These are phyloP conservation scores for Cataglyphis albicans DNA, from an alignment of 2,888 invertebrate species.

Conservation along the genomic window DNA sequence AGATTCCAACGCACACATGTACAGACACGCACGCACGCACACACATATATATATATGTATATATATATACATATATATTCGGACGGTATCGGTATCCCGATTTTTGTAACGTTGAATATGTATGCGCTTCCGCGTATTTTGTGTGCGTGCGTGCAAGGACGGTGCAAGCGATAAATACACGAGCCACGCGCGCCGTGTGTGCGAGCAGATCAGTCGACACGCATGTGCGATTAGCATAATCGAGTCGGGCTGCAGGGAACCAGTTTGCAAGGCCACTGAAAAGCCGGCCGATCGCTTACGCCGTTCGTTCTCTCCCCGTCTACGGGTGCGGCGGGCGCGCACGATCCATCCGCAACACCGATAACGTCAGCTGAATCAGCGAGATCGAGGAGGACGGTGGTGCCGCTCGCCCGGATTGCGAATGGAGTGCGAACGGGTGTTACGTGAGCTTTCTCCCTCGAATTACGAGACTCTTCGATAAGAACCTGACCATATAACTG, in stretches of 20 bases:
- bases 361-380: conserved; percentile 75
- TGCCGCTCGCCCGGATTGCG: conserved; percentile 26
- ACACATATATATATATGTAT: not conserved
- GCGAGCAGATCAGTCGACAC: conserved; percentile 79
- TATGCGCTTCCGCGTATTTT: conserved; percentile 12
- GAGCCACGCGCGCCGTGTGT: conserved; percentile 65
- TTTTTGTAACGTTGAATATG: conserved; percentile 17
- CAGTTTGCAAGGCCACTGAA: conserved; percentile 85
- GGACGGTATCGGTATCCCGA: conserved; percentile 49
- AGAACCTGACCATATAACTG: conserved; percentile 32
- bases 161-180: conserved; percentile 71
- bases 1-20: conserved; percentile 55
- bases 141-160: conserved; percentile 43
- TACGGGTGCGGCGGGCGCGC: conserved; percentile 72
- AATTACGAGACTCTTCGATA: conserved; percentile 40
- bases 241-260: conserved; percentile 83
- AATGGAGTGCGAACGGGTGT: conserved; percentile 24
- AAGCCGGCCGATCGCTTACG: conserved; percentile 77
- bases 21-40: conserved; percentile 21
- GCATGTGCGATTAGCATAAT: conserved; percentile 85
- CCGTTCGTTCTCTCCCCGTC: conserved; percentile 65
- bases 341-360: conserved; percentile 81
- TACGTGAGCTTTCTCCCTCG: conserved; percentile 42
- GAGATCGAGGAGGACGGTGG: conserved; percentile 49
- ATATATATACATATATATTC: not conserved